Evolutionary conservation across 2,113 vertebrate species (phyloP).

Genomic region (Taxidea taxus): DNA sequence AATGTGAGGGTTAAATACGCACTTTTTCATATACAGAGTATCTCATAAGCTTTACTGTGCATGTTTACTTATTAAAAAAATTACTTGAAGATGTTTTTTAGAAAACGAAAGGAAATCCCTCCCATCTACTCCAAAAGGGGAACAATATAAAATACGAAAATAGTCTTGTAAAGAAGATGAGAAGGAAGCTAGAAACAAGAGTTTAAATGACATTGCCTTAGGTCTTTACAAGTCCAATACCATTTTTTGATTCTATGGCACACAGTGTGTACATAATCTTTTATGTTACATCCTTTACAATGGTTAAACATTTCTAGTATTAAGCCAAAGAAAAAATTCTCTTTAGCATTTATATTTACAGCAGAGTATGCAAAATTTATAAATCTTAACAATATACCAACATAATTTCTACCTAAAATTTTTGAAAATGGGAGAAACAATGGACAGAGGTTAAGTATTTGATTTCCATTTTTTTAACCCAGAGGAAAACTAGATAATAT

Average conservation of each 20-base stretch:
- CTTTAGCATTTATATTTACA: background rate
- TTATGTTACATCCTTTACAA: background rate
- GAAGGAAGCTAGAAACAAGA: background rate
- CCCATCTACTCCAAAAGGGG: background rate
- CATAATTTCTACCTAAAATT: background rate
- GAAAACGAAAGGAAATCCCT: background rate
- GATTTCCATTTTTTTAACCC: background rate
- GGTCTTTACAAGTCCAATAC: background rate
- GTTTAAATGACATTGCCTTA: background rate
- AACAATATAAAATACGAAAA: background rate
- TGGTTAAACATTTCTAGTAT: background rate
- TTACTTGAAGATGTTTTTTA: background rate
- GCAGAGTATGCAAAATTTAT: background rate
- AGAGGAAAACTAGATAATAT: background rate
- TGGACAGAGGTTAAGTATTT: background rate
- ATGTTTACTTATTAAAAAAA: background rate
- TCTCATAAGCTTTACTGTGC: background rate
- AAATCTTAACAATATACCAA: background rate
- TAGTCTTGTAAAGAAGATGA: background rate
- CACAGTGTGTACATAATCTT: background rate
- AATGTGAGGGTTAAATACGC: background rate
- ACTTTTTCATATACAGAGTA: background rate
- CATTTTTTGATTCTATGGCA: background rate
- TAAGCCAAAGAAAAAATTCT: background rate
- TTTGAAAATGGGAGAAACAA: background rate